phyloP scores from a whole-genome alignment of 2,888 invertebrate species.

The Omphaloscelis lunosa region DNA sequence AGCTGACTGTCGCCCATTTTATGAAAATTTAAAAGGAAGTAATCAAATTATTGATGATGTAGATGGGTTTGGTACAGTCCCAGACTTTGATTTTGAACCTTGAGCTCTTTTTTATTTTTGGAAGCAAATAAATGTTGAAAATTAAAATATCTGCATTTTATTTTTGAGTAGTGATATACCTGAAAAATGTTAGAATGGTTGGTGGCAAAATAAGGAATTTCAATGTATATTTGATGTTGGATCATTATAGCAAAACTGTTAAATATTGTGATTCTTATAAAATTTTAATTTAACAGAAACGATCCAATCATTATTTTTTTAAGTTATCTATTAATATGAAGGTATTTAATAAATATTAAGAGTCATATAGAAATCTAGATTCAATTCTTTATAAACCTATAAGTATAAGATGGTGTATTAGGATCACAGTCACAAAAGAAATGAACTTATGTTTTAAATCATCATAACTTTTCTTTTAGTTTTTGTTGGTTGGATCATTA shows the following conservation, averaged over 20 bases:
- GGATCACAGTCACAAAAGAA: too few relatives aligned
- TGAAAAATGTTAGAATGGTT: conserved; percentile 20
- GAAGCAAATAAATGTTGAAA: conserved; percentile 17
- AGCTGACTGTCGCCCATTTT: conserved; percentile 24
- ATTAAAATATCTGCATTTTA: conserved; percentile 18
- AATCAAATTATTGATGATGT: conserved; percentile 23
- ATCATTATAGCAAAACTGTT: conserved; percentile 16
- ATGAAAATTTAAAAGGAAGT: conserved; percentile 23
- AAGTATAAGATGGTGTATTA: too few relatives aligned
- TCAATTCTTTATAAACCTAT: too few relatives aligned
- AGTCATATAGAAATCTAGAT: too few relatives aligned
- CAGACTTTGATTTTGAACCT: conserved; percentile 29
- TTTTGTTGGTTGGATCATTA: too few relatives aligned
- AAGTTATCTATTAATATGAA: conserved; percentile 13
- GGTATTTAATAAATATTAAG: background rate
- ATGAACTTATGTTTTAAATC: too few relatives aligned
- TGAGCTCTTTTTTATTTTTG: conserved; percentile 12
- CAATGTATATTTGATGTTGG: conserved; percentile 15
- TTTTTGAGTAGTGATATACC: conserved; percentile 13
- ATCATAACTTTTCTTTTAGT: too few relatives aligned
- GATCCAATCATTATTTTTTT: conserved; percentile 6
- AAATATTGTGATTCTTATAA: conserved; percentile 7
- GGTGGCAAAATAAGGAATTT: conserved; percentile 17
- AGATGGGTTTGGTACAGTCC: conserved; percentile 32
- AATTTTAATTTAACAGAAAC: conserved; percentile 19